Conservation (phyloP, 2,888 invertebrate species). For the Himalopsyche tibetana region DNA sequence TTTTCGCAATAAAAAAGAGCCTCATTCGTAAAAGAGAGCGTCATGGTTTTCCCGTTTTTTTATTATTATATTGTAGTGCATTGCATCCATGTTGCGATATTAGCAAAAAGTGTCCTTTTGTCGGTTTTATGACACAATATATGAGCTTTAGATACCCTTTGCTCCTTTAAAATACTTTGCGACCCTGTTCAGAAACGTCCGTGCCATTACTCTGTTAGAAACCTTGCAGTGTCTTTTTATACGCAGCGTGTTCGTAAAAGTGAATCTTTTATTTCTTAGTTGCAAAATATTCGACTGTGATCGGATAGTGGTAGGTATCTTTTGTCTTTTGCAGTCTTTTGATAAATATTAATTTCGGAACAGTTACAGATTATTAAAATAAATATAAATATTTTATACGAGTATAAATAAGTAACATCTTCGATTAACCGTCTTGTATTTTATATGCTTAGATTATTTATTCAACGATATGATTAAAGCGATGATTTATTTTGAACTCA, state of each 20-base stretch:
- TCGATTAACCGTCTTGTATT: no score
- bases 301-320: no score
- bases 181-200: conserved; percentile 4
- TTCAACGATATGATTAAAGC: no score
- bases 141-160: neutral
- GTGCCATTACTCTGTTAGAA: conserved; percentile 1
- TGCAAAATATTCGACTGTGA: no score
- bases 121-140: conserved; percentile 20
- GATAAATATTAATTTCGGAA: no score
- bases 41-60: neutral
- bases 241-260: neutral
- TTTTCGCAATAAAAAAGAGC: neutral
- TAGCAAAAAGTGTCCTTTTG: conserved; percentile 11
- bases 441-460: no score
- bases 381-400: no score
- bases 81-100: conserved; percentile 8
- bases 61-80: conserved; percentile 15
- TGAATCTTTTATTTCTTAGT: neutral
- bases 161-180: neutral
- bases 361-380: no score
- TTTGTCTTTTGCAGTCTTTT: no score
- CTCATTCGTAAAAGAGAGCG: neutral
- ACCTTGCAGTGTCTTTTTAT: neutral
- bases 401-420: no score
- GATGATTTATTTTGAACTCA: no score